phyloP scores from a whole-genome alignment of 2,888 invertebrate genomes.

The Pemphredon lugubris region DNA sequence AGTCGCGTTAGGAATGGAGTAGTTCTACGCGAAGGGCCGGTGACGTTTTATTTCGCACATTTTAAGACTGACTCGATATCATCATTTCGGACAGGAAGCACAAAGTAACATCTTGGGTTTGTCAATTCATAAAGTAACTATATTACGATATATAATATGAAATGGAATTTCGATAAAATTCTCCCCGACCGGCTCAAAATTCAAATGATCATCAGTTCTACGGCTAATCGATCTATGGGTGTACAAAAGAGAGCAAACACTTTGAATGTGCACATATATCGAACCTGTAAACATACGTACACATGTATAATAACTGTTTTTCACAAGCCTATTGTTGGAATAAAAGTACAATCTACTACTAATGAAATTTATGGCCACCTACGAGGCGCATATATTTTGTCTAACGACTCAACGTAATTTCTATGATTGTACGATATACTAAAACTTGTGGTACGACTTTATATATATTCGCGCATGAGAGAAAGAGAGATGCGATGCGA shows the following conservation, averaged over 20 bases:
- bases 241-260: background rate
- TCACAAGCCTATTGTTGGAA: constrained; percentile 25
- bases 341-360: constrained; percentile 15
- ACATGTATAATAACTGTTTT: constrained; percentile 26
- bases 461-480: background rate
- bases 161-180: background rate
- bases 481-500: background rate
- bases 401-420: constrained; percentile 36
- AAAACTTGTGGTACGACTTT: background rate
- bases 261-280: constrained; percentile 14
- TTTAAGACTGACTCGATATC: constrained; percentile 39
- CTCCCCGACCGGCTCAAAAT: constrained; percentile 2
- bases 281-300: constrained; percentile 13
- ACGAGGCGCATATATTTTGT: constrained; percentile 25
- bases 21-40: constrained; percentile 18
- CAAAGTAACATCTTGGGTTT: constrained; percentile 1
- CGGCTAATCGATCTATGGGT: background rate
- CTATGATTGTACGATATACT: constrained; percentile 10
- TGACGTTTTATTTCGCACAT: background rate
- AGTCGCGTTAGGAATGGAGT: too few species aligned
- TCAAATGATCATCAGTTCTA: constrained; percentile 25
- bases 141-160: background rate
- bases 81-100: background rate
- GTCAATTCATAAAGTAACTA: too few species aligned
- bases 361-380: constrained; percentile 11